phyloP scores from a whole-genome alignment of 2,797 vertebrate genomes.

The Gallinago nigripennis region DNA sequence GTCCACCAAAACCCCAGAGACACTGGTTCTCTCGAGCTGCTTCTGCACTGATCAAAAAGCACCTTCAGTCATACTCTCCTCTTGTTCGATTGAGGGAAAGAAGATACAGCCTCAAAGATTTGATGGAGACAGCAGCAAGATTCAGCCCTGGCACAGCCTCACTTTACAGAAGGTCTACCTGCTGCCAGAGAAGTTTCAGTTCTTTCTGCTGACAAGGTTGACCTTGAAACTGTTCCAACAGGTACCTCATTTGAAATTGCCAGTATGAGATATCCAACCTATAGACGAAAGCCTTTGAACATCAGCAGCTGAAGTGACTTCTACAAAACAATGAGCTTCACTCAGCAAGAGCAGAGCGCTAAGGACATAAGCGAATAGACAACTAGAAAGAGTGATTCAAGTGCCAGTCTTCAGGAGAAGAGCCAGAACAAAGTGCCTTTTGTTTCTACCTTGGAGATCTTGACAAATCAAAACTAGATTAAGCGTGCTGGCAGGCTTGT shows the following conservation, averaged over 20 bases:
- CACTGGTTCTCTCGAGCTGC: background rate
- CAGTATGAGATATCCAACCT: background rate
- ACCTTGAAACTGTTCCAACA: background rate
- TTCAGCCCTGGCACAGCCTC: background rate
- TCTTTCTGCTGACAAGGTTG: background rate
- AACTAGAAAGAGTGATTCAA: slow-evolving; percentile 1
- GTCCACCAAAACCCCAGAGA: background rate
- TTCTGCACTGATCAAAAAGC: background rate
- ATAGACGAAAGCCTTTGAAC: background rate
- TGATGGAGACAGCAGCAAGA: background rate
- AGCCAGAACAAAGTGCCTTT: slow-evolving; percentile 43
- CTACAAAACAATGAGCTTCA: background rate
- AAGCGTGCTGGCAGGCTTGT: background rate
- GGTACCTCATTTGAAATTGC: background rate
- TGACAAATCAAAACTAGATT: slow-evolving; percentile 26
- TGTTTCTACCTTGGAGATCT: slow-evolving; percentile 12
- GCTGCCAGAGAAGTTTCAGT: background rate
- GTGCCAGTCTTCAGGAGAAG: background rate
- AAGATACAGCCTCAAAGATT: background rate
- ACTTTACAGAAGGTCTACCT: background rate
- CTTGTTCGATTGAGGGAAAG: rapidly evolving
- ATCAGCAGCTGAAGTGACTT: background rate
- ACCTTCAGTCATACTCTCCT: background rate
- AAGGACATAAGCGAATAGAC: background rate
- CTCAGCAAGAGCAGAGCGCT: background rate